A percentile compares a stretch with the other conserved stretches of the same genome.
Evolutionary conservation across 1,140 invertebrate genomes (phyloP).

Genomic region (Rhyzopertha dominica): DNA sequence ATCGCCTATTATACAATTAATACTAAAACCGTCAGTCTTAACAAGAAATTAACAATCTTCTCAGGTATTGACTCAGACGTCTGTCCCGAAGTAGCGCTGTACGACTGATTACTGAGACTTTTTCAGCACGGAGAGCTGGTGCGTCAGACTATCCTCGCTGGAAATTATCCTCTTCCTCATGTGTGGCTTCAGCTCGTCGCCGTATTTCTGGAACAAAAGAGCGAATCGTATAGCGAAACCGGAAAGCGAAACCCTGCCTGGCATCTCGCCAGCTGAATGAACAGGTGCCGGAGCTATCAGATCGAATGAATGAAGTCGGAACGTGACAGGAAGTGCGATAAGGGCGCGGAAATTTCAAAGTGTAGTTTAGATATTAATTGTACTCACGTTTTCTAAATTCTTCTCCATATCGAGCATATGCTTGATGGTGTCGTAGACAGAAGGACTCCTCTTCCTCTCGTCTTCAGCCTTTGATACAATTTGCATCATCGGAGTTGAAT

Average conservation of each 20-base stretch:
- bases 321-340: background rate
- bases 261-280: background rate
- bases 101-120: constrained; percentile 49
- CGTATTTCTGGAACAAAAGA: constrained; percentile 39
- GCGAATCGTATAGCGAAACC: too few relatives aligned
- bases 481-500: constrained; percentile 47
- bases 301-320: constrained; percentile 1
- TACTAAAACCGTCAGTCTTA: constrained; percentile 1
- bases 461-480: constrained; percentile 43
- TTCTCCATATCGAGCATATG: constrained; percentile 52
- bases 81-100: background rate
- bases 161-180: constrained; percentile 55
- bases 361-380: background rate
- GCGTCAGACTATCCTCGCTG: constrained; percentile 52
- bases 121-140: constrained; percentile 55
- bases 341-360: too few relatives aligned
- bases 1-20: background rate
- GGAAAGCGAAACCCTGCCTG: too few relatives aligned
- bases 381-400: constrained; percentile 48
- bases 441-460: constrained; percentile 44
- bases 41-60: background rate
- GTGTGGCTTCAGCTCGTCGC: constrained; percentile 35
- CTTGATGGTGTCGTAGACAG: constrained; percentile 54
- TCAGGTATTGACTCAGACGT: background rate
- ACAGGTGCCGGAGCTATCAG: too few relatives aligned